These are phyloP conservation scores for Acleris laterana DNA, from an alignment of 2,888 invertebrate genomes.

Conservation along the genomic window DNA sequence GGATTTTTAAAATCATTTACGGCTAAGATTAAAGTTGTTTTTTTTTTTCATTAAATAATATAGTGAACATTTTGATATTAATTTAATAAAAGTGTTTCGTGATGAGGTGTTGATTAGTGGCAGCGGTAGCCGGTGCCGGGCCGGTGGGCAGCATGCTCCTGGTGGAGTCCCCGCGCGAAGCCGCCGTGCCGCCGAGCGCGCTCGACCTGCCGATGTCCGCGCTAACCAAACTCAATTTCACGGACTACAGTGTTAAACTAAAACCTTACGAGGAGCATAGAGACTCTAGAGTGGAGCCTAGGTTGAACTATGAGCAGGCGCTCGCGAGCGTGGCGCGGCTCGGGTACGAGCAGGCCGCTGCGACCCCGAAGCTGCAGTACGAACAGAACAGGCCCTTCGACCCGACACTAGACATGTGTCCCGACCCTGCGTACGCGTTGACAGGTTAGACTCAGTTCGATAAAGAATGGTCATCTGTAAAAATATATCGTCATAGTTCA, in stretches of 20 bases:
- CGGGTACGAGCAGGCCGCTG: constrained; percentile 71
- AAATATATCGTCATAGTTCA: too few species aligned
- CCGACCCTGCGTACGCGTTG: constrained; percentile 67
- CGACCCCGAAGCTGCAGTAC: constrained; percentile 66
- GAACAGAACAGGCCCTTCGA: constrained; percentile 71
- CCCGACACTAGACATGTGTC: constrained; percentile 68
- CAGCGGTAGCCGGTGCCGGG: constrained; percentile 64
- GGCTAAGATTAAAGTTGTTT: too few species aligned
- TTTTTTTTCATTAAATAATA: neutral
- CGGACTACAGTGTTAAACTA: constrained; percentile 81
- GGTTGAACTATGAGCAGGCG: constrained; percentile 72
- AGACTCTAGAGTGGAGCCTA: constrained; percentile 48
- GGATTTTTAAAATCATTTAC: constrained; percentile 37
- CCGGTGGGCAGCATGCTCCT: constrained; percentile 86
- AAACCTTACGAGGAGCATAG: constrained; percentile 67
- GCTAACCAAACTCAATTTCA: constrained; percentile 74
- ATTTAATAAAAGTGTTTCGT: constrained; percentile 40
- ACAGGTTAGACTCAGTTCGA: constrained; percentile 58
- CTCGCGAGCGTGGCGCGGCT: constrained; percentile 68
- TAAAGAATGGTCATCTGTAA: neutral
- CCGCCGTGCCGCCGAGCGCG: constrained; percentile 86
- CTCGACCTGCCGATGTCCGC: constrained; percentile 77
- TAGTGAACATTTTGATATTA: constrained; percentile 26
- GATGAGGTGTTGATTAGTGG: constrained; percentile 61
- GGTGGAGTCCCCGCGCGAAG: constrained; percentile 89